These are phyloP conservation scores for Drosophila asahinai DNA, from an alignment of 1,140 invertebrate species.

Conservation along the genomic window DNA sequence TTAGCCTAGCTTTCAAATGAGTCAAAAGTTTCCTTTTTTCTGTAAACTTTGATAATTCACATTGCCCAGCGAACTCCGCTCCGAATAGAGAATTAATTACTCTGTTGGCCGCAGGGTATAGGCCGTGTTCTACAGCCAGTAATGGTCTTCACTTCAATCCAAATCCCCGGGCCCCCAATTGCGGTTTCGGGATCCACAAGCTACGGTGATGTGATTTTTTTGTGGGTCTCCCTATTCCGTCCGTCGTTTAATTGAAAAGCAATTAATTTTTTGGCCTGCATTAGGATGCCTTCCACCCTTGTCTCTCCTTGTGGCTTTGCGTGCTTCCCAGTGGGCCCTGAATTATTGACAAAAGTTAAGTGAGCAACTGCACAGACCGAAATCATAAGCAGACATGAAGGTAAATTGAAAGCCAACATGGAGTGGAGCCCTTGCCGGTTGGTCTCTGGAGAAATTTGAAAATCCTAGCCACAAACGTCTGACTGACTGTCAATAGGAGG, in stretches of 20 bases:
- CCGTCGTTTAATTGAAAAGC: constrained; percentile 73
- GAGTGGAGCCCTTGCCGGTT: constrained; percentile 28
- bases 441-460: constrained; percentile 74
- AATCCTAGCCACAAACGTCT: constrained; percentile 56
- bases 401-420: constrained; percentile 62
- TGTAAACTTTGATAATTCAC: too few relatives aligned
- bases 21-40: background rate
- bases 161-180: constrained; percentile 32
- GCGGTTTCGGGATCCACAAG: constrained; percentile 22
- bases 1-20: background rate
- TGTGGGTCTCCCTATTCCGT: constrained; percentile 10
- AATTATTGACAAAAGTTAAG: constrained; percentile 60
- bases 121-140: constrained; percentile 9
- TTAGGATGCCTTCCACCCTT: constrained; percentile 9
- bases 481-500: constrained; percentile 55
- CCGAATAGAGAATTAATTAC: constrained; percentile 51
- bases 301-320: background rate
- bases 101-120: constrained; percentile 21
- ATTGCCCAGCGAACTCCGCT: constrained; percentile 9
- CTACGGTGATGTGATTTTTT: constrained; percentile 15
- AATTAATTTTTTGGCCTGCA: constrained; percentile 73
- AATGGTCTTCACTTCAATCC: constrained; percentile 25
- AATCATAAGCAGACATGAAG: constrained; percentile 46
- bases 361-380: constrained; percentile 38
- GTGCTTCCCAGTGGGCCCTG: constrained; percentile 30